Conservation (phyloP, 1,140 invertebrate species). For the Ditylenchus dipsaci region DNA sequence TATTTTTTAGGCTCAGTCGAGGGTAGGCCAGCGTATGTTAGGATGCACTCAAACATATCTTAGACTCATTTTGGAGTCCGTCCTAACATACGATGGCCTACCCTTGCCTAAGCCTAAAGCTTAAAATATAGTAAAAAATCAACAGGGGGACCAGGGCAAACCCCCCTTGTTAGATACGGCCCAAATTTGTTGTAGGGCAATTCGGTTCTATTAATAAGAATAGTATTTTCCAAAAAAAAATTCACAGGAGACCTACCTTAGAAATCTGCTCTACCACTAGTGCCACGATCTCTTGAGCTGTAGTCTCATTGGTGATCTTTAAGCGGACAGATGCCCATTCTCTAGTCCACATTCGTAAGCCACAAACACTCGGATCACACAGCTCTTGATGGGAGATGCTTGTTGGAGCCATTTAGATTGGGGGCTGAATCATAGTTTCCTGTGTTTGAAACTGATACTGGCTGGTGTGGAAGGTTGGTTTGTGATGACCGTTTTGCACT, state of each 20-base stretch:
- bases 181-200: too few relatives aligned
- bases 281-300: slow-evolving; percentile 85
- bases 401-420: slow-evolving; percentile 7
- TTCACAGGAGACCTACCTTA: slow-evolving; percentile 62
- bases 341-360: slow-evolving; percentile 89
- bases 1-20: too few relatives aligned
- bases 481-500: not conserved
- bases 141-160: too few relatives aligned
- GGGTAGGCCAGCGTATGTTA: too few relatives aligned
- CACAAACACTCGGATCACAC: slow-evolving; percentile 72
- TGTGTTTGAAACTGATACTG: not conserved
- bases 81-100: too few relatives aligned
- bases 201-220: too few relatives aligned
- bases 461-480: not conserved
- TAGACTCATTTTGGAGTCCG: too few relatives aligned
- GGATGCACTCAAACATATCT: too few relatives aligned
- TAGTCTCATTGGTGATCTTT: slow-evolving; percentile 81
- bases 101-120: too few relatives aligned
- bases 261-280: slow-evolving; percentile 90
- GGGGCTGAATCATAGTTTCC: not conserved
- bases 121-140: too few relatives aligned
- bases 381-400: slow-evolving; percentile 11
- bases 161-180: too few relatives aligned
- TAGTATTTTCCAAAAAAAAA: too few relatives aligned
- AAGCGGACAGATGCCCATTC: slow-evolving; percentile 84